Evolutionary conservation across 1,140 invertebrate genomes (phyloP), one percentile per base, ranked within the genome.

Genomic region (Pinna nobilis): DNA sequence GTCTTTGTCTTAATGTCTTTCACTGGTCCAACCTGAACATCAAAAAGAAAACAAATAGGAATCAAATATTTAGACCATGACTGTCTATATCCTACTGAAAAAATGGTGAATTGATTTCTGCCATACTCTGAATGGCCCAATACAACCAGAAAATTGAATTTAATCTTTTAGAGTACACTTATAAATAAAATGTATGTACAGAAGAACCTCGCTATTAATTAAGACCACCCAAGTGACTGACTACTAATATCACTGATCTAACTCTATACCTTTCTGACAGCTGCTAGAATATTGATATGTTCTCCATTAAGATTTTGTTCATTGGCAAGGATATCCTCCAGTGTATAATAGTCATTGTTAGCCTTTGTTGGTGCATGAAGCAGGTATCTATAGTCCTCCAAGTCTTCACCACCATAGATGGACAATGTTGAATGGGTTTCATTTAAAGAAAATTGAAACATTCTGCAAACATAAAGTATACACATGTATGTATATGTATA

Each of bases 311-410:
- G 72, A 18, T 32, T 64, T 55, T 82, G 82, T 9, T 85, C 87
- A 82, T 87, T 86, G 28, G 81, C 81, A 32, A 80, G 61, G 25
- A 88, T 79, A 71, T 88, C 87, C 41, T 83, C 84, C 18, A 88
- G 72, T 9, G 84, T 86, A 69, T 87, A 87, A 64, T 81, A 87
- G 59, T 88, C 86, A 80, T 82, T 86, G 60, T 65, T 80, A 15
- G 84, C 68, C 70, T 84, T 84, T 28, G 78, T 82, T 39, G 87
- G 87, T 7, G 85, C 68, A 25, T 57, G 35, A 33, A 28, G 41
- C 1, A 74, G 23, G 30, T 28, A 47, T n/a, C 41, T 53, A 66
- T 78, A 86, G 5, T 63, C 60, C 3, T 70, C 74, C 25, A 74
- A 20, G 70, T 85, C 65, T 30, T 47, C 72, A 30, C 82, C 84